A percentile compares a stretch with the other conserved stretches of the same genome.
Evolutionary conservation across 2,888 invertebrate species (phyloP).

Genomic region (Saturnia pavonia): DNA sequence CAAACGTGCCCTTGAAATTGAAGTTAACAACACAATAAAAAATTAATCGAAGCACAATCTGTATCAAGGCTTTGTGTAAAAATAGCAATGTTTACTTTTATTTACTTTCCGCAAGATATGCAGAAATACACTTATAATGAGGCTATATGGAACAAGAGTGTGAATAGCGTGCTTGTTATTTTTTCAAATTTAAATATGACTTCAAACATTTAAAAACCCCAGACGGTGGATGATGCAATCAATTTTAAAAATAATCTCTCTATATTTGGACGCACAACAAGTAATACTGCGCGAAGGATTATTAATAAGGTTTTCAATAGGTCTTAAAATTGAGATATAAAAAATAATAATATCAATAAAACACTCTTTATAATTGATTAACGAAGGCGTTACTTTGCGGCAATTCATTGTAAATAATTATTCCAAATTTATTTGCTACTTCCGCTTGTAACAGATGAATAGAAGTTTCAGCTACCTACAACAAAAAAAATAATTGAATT

Average conservation of each 20-base stretch:
- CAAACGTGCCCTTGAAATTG: neutral
- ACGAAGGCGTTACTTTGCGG: no score
- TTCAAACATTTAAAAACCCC: neutral
- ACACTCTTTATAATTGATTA: neutral
- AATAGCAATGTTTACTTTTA: slow-evolving; percentile 5
- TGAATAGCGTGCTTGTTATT: neutral
- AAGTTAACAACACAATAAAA: neutral
- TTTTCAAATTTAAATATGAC: neutral
- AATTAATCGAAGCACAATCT: neutral
- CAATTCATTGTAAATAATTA: no score
- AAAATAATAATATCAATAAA: neutral
- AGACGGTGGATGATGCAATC: neutral
- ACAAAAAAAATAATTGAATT: no score
- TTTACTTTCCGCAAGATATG: neutral
- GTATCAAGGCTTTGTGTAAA: neutral
- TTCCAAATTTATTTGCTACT: no score
- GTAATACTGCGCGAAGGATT: neutral
- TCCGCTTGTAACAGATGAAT: no score
- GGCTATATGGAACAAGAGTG: neutral
- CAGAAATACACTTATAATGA: neutral
- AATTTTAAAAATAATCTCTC: neutral
- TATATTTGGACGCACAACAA: neutral
- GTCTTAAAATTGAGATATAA: neutral
- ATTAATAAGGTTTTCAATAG: neutral
- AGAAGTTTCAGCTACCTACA: no score